A percentile compares a stretch with the other conserved stretches of the same genome.
Evolutionary conservation across 2,888 invertebrate genomes (phyloP).

Genomic region (Euplagia quadripunctaria): DNA sequence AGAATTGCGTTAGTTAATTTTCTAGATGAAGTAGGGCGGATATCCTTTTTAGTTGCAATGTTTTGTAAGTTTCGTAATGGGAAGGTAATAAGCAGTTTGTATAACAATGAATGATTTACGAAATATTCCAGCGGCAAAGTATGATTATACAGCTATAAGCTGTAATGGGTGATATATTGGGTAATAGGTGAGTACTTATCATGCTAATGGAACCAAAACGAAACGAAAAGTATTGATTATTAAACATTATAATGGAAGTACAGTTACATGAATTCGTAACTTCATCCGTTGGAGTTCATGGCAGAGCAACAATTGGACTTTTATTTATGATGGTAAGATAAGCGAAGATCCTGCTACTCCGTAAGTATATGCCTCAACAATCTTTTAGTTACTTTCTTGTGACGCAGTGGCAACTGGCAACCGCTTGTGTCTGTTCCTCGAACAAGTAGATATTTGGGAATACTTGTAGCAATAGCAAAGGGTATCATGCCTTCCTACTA

Average conservation of each 20-base stretch:
- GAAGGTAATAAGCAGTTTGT: not conserved
- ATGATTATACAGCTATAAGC: not conserved
- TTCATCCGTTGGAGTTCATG: not conserved
- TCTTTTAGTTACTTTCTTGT: no score
- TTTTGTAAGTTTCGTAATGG: constrained; percentile 22
- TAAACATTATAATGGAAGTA: no score
- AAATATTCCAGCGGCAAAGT: not conserved
- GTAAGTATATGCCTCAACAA: not conserved
- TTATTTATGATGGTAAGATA: not conserved
- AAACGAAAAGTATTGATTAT: not conserved
- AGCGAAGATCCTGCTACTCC: not conserved
- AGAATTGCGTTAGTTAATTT: constrained; percentile 60
- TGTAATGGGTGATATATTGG: not conserved
- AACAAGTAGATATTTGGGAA: not conserved
- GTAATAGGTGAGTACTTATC: not conserved
- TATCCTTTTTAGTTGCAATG: constrained; percentile 39
- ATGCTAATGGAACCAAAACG: not conserved
- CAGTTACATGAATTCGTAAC: not conserved
- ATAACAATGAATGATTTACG: not conserved
- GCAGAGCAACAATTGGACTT: not conserved
- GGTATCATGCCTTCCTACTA: not conserved
- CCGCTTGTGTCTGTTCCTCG: not conserved
- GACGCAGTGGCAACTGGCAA: not conserved
- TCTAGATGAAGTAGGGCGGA: constrained; percentile 44
- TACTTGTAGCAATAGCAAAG: not conserved